Evolutionary conservation across 2,113 vertebrate species (phyloP).

Genomic region (Cyprinodon brontotheroides): DNA sequence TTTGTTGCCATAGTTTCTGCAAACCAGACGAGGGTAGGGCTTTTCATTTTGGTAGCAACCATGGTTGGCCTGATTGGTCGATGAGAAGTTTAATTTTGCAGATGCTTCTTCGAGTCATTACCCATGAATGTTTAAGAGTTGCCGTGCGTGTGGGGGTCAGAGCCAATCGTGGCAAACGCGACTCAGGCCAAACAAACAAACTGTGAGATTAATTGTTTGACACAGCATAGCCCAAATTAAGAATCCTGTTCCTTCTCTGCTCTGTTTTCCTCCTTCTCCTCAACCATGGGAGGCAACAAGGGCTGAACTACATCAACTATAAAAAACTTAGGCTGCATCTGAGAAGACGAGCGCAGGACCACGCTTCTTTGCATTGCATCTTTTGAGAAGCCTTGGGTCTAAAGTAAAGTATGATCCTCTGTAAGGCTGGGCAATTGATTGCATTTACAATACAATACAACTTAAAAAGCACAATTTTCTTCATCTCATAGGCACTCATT

Average conservation of each 20-base stretch:
- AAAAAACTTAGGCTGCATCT: too few species aligned
- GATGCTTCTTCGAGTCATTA: neutral
- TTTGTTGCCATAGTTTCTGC: slow-evolving; percentile 74
- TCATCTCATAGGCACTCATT: too few species aligned
- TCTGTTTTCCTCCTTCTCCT: slow-evolving; percentile 12
- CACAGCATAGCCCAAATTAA: slow-evolving; percentile 67
- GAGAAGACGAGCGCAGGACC: too few species aligned
- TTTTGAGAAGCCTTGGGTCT: too few species aligned
- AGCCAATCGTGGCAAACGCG: slow-evolving; percentile 17
- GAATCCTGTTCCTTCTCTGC: slow-evolving; percentile 39
- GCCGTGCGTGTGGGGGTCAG: slow-evolving; percentile 13
- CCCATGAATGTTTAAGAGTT: neutral
- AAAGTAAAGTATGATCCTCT: too few species aligned
- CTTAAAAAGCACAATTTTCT: too few species aligned
- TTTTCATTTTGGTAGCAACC: slow-evolving; percentile 48
- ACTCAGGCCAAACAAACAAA: slow-evolving; percentile 65
- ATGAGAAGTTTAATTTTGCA: slow-evolving; percentile 9
- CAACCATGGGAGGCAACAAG: too few species aligned
- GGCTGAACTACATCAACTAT: too few species aligned
- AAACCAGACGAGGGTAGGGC: slow-evolving; percentile 43
- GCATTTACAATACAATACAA: too few species aligned
- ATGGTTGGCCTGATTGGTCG: slow-evolving; percentile 11
- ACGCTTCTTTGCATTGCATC: too few species aligned
- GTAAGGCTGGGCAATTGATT: too few species aligned
- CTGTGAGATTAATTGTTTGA: slow-evolving; percentile 73